phyloP scores from a whole-genome alignment of 2,113 vertebrate species.

The Riparia riparia region DNA sequence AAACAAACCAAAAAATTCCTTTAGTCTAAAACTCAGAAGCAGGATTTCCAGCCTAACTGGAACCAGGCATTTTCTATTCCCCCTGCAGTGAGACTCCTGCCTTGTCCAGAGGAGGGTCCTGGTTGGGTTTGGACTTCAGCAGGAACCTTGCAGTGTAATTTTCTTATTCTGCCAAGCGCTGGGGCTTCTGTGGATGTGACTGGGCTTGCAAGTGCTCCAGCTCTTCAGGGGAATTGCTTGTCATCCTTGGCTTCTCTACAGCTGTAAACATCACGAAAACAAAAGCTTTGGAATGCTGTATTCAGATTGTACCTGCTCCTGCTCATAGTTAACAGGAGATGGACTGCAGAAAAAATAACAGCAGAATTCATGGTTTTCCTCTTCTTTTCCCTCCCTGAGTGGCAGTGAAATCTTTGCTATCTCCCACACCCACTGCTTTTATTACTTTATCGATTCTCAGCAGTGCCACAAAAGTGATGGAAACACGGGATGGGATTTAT shows the following conservation, averaged over 20 bases:
- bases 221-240: conserved; percentile 23
- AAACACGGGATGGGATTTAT: neutral
- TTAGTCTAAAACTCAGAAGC: neutral
- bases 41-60: neutral
- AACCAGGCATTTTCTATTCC: neutral
- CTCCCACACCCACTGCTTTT: neutral
- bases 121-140: neutral
- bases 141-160: neutral
- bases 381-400: neutral
- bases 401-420: neutral
- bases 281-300: neutral
- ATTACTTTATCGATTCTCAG: neutral
- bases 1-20: neutral
- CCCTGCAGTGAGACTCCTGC: neutral
- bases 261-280: conserved; percentile 22
- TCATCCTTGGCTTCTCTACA: conserved; percentile 18
- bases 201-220: neutral
- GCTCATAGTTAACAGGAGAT: neutral
- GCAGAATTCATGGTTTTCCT: neutral
- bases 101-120: neutral
- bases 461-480: neutral
- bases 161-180: neutral
- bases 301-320: neutral
- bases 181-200: neutral
- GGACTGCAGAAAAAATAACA: neutral